Base-by-base conservation (phyloP, 2,113 vertebrate genomes). In the Dromaius novaehollandiae region DNA sequence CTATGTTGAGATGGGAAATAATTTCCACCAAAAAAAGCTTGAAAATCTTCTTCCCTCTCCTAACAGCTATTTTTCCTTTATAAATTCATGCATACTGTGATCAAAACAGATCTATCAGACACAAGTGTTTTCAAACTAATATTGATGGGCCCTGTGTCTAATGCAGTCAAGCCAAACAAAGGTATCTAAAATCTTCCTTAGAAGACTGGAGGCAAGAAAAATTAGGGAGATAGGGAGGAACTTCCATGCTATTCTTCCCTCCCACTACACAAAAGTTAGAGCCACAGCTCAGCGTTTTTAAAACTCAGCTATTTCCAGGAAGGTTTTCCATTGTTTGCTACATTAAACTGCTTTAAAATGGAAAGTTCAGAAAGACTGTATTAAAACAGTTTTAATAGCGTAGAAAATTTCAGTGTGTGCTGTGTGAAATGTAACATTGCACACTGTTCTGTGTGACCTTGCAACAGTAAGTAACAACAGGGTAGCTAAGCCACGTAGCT, bases 281-380 rank as follows among this genome's bases (percentile, higher is more conserved):
- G 3, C 9, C 9, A 51, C 1, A 9, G 4, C 1, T 65, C 26
- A 14, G 7, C 2, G 2, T 6, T 61, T 66, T 74, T 32, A 24
- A 88, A 82, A 22, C 1, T 61, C 32, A 55, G 0, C 12, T 34
- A 10, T 88, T 82, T 88, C 19, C 20, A n/a, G 11, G 6, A 58
- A 66, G 2, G 5, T 44, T 74, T 88, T 83, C 2, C 81, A 18
- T 20, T 88, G 14, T 70, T 86, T 88, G 4, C 6, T 70, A 4
- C 32, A 66, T 38, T 78, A 25, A 73, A 86, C 21, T 34, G 2
- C 5, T 70, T 84, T 86, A 51, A 89, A 82, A 82, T 50, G 0
- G 17, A 58, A 86, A 81, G 30, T 78, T 90, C 68, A 64, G 46
- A 71, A 84, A 64, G 26, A 55, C 6, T 32, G 1, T 26, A 66